Evolutionary conservation across 1,140 invertebrate species (phyloP), one percentile per base, ranked within the genome.

Genomic region (Aphelinus certus): DNA sequence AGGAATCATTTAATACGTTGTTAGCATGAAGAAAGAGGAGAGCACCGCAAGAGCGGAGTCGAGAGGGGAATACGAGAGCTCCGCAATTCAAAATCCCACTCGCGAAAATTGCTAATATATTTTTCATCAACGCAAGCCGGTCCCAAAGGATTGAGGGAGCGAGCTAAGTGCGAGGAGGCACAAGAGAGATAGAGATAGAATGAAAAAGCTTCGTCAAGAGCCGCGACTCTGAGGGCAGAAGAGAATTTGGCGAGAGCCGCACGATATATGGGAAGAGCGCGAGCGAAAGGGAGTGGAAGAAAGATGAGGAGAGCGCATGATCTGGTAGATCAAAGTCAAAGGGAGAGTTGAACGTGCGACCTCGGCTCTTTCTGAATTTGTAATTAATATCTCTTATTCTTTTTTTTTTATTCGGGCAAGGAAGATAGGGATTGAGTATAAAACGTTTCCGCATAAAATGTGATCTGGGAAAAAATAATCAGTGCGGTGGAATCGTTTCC

Each of bases 331-430:
- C 66, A 75, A 69, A 75, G 72, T 67, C 58, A 74, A 74, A 74
- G 58, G 7, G n/a, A 68, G 42, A 74, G 57, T 53, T 55, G 4
- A 46, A 55, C 51, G 26, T 62, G 45, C 47, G 60, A 55, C 10
- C 55, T 69, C 43, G 70, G 42, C 26, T 76, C 75, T 72, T 70
- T 76, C 71, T 66, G 62, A 75, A 78, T 77, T 75, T 77, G 61
- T 77, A 76, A 77, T 80, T 74, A 69, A 74, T 75, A 71, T 76
- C 70, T 74, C 26, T 26, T 26, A 26, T 26, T 26, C 26, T 26
- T 26, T 78, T 78, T 78, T 78, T 76, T 76, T 77, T 76, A 80
- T 76, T 71, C 69, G 42, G 45, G 61, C 71, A 73, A 68, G 66
- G 67, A 55, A 57, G 72, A 72, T 45, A 47, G 67, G 53, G 64